Conservation (phyloP, 2,888 invertebrate species). For the Drosophila eohydei region DNA sequence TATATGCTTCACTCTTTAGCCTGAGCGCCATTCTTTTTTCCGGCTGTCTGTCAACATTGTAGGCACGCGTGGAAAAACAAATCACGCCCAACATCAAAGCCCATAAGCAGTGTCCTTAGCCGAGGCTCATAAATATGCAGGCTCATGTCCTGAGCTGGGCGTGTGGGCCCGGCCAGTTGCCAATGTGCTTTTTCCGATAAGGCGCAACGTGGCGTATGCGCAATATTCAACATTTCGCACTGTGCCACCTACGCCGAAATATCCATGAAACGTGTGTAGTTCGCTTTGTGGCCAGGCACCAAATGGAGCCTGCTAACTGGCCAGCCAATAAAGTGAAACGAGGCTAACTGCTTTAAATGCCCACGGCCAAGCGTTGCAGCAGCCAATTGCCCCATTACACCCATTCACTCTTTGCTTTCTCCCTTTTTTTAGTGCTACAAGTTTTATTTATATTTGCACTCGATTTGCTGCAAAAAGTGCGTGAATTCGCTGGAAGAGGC, state of each 20-base stretch:
- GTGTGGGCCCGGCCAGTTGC: constrained; percentile 5
- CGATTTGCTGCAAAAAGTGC: constrained; percentile 56
- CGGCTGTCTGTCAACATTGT: constrained; percentile 37
- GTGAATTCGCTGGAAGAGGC: constrained; percentile 26
- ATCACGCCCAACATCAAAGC: constrained; percentile 51
- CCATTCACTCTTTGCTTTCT: not conserved
- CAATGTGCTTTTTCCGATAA: constrained; percentile 56
- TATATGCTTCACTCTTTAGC: not conserved
- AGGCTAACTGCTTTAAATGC: constrained; percentile 57
- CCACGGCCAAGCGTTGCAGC: constrained; percentile 37
- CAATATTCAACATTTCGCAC: constrained; percentile 50
- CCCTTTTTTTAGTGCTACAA: constrained; percentile 22
- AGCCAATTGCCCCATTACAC: constrained; percentile 18
- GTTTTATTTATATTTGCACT: constrained; percentile 63
- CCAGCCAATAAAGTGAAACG: constrained; percentile 53
- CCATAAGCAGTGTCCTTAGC: constrained; percentile 56
- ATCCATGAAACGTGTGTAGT: constrained; percentile 33
- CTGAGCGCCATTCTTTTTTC: not conserved
- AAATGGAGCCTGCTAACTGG: constrained; percentile 27
- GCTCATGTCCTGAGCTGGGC: constrained; percentile 47
- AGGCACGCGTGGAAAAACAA: constrained; percentile 36
- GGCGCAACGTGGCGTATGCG: constrained; percentile 56
- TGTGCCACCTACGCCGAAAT: constrained; percentile 29
- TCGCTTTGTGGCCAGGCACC: constrained; percentile 14
- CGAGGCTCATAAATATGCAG: constrained; percentile 70